These are phyloP conservation scores for Tor tambroides DNA, from an alignment of 2,113 vertebrate species.

Conservation along the genomic window DNA sequence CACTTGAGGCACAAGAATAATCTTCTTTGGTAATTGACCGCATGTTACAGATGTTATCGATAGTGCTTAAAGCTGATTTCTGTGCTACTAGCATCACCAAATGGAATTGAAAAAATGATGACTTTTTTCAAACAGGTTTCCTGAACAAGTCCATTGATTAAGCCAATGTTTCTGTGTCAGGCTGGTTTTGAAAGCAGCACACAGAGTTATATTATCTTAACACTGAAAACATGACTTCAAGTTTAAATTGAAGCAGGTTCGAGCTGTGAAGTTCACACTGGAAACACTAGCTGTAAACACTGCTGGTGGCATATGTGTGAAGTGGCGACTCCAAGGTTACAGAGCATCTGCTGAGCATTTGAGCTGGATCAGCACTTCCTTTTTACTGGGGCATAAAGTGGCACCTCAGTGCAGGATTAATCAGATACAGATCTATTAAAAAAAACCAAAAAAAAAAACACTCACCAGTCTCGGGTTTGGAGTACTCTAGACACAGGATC, in stretches of 20 bases:
- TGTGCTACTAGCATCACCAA: no score
- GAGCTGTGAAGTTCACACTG: background rate
- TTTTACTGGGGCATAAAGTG: background rate
- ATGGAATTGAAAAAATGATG: no score
- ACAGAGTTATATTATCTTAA: no score
- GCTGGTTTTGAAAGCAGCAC: no score
- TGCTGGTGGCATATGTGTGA: background rate
- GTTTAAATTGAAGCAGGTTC: background rate
- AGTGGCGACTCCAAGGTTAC: background rate
- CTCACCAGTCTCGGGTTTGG: conserved; percentile 93
- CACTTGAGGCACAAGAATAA: background rate
- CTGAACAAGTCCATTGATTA: no score
- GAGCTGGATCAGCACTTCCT: conserved; percentile 7
- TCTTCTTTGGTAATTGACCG: background rate
- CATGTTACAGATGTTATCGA: no score
- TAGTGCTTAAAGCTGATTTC: no score
- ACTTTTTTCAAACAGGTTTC: no score
- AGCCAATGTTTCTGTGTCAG: no score
- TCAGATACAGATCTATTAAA: background rate
- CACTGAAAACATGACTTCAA: background rate
- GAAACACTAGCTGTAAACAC: background rate
- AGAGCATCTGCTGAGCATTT: conserved; percentile 40
- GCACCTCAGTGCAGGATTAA: background rate
- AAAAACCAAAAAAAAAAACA: no score
- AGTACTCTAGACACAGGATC: conserved; percentile 95